A percentile compares a stretch with the other conserved stretches of the same genome.
Evolutionary conservation across 2,113 vertebrate genomes (phyloP).

Genomic region (Terrapene triunguis): DNA sequence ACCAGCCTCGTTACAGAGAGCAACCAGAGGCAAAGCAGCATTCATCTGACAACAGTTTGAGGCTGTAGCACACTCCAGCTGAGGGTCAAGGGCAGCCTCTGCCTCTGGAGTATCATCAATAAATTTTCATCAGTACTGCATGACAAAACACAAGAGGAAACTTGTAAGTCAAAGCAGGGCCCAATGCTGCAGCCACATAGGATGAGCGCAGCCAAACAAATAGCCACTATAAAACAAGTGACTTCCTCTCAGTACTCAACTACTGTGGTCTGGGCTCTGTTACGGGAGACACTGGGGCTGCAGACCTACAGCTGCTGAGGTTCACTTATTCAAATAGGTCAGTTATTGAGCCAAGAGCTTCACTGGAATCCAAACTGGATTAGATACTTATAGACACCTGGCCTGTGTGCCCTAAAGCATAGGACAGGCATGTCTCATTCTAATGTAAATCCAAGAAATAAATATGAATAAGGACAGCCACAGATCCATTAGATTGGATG

Average conservation of each 20-base stretch:
- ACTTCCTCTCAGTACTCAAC: background rate
- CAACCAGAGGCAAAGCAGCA: background rate
- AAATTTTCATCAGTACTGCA: background rate
- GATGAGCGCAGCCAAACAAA: background rate
- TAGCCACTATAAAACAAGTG: background rate
- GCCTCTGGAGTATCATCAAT: background rate
- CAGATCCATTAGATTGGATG: background rate
- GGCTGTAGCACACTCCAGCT: background rate
- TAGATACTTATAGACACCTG: background rate
- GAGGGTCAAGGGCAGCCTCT: background rate
- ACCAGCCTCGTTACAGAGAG: background rate
- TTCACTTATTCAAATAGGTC: background rate
- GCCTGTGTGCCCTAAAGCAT: fast-evolving
- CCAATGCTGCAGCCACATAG: background rate
- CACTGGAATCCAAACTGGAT: background rate
- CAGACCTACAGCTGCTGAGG: background rate
- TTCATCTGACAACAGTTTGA: background rate
- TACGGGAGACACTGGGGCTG: background rate
- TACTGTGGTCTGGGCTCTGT: background rate
- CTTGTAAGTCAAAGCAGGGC: background rate
- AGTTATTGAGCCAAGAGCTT: background rate
- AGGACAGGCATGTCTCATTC: background rate
- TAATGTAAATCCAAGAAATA: background rate
- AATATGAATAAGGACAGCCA: background rate
- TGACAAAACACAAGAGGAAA: background rate